Evolutionary conservation across 2,797 vertebrate genomes (phyloP).

Genomic region (Eulemur rubriventer): DNA sequence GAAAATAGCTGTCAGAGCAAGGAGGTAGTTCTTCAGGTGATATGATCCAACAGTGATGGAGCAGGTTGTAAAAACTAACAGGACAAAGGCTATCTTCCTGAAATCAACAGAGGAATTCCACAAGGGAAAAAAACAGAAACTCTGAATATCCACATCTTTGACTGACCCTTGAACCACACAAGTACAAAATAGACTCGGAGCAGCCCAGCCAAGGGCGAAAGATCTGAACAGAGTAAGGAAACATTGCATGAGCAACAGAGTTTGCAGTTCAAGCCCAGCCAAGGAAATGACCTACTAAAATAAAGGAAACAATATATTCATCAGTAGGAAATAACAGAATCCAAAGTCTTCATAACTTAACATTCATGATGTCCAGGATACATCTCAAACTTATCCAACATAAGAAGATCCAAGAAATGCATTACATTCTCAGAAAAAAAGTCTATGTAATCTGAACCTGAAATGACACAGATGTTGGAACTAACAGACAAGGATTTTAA

Average conservation of each 20-base stretch:
- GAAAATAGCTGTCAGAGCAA: neutral
- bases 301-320: neutral
- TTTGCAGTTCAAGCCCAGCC: neutral
- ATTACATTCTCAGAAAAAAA: slow-evolving; percentile 43
- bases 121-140: neutral
- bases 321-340: neutral
- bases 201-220: neutral
- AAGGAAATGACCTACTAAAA: slow-evolving; percentile 14
- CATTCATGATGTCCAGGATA: neutral
- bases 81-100: neutral
- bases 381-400: neutral
- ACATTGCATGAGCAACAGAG: neutral
- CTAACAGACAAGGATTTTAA: neutral
- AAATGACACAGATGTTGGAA: slow-evolving; percentile 43
- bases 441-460: neutral
- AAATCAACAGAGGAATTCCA: neutral
- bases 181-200: neutral
- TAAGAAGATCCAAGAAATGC: slow-evolving; percentile 36
- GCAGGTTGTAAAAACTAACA: neutral
- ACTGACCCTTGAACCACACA: neutral
- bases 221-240: neutral
- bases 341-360: slow-evolving; percentile 8
- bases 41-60: neutral
- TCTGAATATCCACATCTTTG: neutral
- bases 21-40: neutral